These are phyloP conservation scores for Rhamnusium bicolor DNA, from an alignment of 2,888 invertebrate species.

Conservation along the genomic window DNA sequence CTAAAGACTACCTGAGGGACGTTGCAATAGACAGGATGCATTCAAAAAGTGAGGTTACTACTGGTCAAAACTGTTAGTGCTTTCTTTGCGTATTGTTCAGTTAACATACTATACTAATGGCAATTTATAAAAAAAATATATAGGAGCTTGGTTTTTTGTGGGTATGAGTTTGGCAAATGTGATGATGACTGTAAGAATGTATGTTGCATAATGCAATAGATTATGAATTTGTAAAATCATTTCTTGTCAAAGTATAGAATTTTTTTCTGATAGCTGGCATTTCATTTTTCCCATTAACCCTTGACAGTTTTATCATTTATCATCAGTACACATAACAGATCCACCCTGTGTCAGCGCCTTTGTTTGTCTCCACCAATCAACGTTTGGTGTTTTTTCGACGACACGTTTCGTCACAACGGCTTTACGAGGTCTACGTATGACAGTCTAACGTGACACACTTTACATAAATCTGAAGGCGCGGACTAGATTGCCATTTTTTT, in stretches of 20 bases:
- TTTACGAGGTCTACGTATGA: too few species aligned
- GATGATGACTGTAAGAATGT: constrained; percentile 56
- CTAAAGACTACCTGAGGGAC: constrained; percentile 32
- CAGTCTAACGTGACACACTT: too few species aligned
- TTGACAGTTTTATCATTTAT: too few species aligned
- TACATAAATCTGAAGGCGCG: too few species aligned
- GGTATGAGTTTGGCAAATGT: constrained; percentile 45
- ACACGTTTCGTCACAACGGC: too few species aligned
- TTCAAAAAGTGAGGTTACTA: constrained; percentile 53
- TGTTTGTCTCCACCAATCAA: too few species aligned
- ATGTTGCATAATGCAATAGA: constrained; percentile 68
- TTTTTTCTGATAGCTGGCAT: constrained; percentile 68
- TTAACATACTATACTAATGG: constrained; percentile 70
- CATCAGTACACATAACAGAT: too few species aligned
- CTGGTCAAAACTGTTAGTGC: constrained; percentile 46
- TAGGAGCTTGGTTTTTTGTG: constrained; percentile 73
- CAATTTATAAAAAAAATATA: constrained; percentile 68
- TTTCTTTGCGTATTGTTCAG: constrained; percentile 68
- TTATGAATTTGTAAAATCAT: constrained; percentile 74
- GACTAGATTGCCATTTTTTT: too few species aligned
- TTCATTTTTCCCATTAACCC: constrained; percentile 26
- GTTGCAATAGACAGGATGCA: constrained; percentile 51
- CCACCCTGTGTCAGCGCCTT: neutral
- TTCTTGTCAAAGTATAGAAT: constrained; percentile 73
- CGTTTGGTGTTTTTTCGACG: too few species aligned